Evolutionary conservation across 2,113 vertebrate genomes (phyloP), one percentile per base, ranked within the genome.

Genomic region (Pituophis catenifer): DNA sequence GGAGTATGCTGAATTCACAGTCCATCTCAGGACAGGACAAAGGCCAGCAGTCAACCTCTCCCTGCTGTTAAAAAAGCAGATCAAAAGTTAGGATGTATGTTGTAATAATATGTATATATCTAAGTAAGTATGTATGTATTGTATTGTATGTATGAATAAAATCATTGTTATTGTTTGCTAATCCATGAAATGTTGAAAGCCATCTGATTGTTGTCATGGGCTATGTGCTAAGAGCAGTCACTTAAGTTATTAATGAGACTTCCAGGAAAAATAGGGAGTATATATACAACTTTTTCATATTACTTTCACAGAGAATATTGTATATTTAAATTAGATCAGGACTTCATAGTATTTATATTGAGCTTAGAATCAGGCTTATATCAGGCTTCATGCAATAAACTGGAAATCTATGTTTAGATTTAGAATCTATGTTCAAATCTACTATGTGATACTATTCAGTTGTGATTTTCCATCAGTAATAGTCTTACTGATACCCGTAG

Each of bases 41-140:
- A 11, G 99, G 99, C 99, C 99, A 99, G 95, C 99, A 99, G 96
- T 99, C 99, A 93, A 99, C 99, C 97, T 99, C 99, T 0, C 99
- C 99, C 97, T 98, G 98, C 99, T 99, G 96, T 85, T 91, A 94
- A 94, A 48, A 92, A 1, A 15, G 54, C 5, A 75, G n/a, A 38
- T 33, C n/a, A 75, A 75, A 75, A 33, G 15, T 75, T 75, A 75
- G 38, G 15, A 33, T 38, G 2, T 75, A 38, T 89, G 12, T 90
- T 81, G 8, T 12, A 88, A 88, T 54, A 7, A 12, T 55, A 55
- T 55, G 54, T 55, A 17, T 55, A 10, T 55, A 55, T 55, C 10
- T 55, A 55, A 3, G 54, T 55, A 55, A 17, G 54, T 55, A 59
- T 88, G 24, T 81, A 86, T 85, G 59, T 65, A 65, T 53, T 85